Evolutionary conservation across 2,888 invertebrate species (phyloP), one percentile per base, ranked within the genome.

Genomic region (Tiliacea citrago): DNA sequence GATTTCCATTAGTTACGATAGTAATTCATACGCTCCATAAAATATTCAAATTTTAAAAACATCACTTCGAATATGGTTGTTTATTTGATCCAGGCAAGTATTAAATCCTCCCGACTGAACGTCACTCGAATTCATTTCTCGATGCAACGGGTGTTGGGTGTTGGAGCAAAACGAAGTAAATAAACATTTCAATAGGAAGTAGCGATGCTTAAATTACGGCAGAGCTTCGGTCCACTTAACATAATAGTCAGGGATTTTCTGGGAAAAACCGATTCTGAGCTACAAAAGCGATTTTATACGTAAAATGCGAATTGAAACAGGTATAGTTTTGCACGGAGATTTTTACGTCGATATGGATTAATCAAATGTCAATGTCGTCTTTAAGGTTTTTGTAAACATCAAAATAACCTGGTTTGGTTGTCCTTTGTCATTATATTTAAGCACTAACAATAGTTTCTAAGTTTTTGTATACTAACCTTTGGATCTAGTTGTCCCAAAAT

Each of bases 181-280:
- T 55, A 55, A 74, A 81, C 66, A 57, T 57, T 69, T 66, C 39
- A 53, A 1, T 51, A 16, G 39, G 65, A 68, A 73, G 10, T 42
- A 35, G 24, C 24, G n/a, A 51, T 70, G n/a, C 42, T 35, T 35
- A 57, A 79, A 57, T 62, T 49, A 61, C 62, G 39, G 12, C 12
- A 24, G 42, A 29, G 45, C 58, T 35, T 18, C n/a, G 12, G 35
- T 12, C 39, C 35, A 49, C 35, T 53, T 45, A 24, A 47, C 24
- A 29, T 45, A 73, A 18, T 12, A 63, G 10, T 49, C 45, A n/a
- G 42, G 29, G 12, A 45, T 61, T 58, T 39, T 63, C n/a, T 53
- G 18, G n/a, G 21, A 13, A 24, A 9, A 29, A 47, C 24, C 24
- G 35, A 77, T 60, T 51, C 21, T 16, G 12, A 77, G 45, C n/a